Base-by-base conservation (phyloP, 35 echinoderm and acorn worm species). In the Eucidaris tribuloides region DNA sequence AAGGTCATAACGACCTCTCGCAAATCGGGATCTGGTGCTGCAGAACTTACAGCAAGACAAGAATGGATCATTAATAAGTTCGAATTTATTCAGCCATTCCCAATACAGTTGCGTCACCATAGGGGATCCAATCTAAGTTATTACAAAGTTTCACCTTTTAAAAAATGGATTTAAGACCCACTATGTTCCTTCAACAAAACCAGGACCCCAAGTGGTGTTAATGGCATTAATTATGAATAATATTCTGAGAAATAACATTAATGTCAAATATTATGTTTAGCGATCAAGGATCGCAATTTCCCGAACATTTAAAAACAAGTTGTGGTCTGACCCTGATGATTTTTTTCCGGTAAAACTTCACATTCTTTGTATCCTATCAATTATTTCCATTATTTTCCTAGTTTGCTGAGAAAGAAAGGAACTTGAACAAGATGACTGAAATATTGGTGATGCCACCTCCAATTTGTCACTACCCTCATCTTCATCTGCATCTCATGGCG, bases 51-150 rank as follows among this genome's bases (percentile, higher is more conserved):
- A 70, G 64, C 64, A 70, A 70, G 35, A 70, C 64, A 70, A 30
- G 64, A 70, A 70, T 70, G 64, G 64, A 70, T 70, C 31, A 15
- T 70, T 17, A 70, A 70, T 34, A 70, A 70, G 31, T 70, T 70
- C 31, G 64, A 70, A 70, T 70, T 70, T 34, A 70, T 70, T 30
- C 64, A 34, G 64, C 64, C 64, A 70, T 70, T 24, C 64, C 64
- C 37, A 3, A 34, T 70, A 17, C 64, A 70, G 64, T 70, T 70
- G 64, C 64, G 64, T 70, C 64, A 70, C 31, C 64, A 70, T 17
- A 70, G 64, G 37, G 64, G 64, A 70, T 70, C 64, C 64, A 38
- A 70, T 38, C 27, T 70, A 52, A 52, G 48, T 52, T 52, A 52
- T 52, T 11, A 52, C 48, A n/a, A n/a, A n/a, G n/a, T 70, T 70